Conservation (phyloP, 2,113 vertebrate genomes). For the Notarius quadriscutis region DNA sequence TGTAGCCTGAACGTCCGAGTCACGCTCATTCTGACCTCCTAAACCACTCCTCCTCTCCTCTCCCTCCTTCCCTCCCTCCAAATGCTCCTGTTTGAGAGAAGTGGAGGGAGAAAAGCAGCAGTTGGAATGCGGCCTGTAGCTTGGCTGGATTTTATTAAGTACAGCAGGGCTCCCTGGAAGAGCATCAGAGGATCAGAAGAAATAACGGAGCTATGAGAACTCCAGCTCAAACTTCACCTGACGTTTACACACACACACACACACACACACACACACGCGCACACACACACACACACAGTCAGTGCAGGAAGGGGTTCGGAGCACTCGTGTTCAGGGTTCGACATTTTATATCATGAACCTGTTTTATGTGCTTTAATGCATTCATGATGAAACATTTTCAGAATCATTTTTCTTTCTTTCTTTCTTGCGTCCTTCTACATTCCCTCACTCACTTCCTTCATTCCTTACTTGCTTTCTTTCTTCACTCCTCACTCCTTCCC, state of each 20-base stretch:
- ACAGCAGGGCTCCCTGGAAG: constrained; percentile 80
- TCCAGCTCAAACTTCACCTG: constrained; percentile 35
- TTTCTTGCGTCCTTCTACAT: neutral
- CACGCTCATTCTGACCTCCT: neutral
- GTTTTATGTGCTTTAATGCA: neutral
- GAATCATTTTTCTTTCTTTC: neutral
- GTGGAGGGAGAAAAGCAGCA: constrained; percentile 75
- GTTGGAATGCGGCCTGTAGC: constrained; percentile 81
- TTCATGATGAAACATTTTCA: neutral
- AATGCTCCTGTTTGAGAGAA: constrained; percentile 77
- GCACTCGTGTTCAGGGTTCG: neutral
- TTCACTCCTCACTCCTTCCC: neutral
- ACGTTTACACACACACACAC: constrained; percentile 20
- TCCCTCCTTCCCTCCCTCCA: neutral
- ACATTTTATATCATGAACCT: neutral
- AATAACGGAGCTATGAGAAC: constrained; percentile 24
- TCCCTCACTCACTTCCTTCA: neutral
- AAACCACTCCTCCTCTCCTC: neutral
- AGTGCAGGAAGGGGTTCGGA: neutral
- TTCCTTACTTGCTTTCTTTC: neutral
- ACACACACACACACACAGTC: neutral
- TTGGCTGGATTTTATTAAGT: constrained; percentile 88
- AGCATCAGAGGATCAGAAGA: constrained; percentile 71
- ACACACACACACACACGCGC: neutral
- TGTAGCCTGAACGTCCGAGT: neutral